phyloP scores from a whole-genome alignment of 2,113 vertebrate species.

The Mobula hypostoma region DNA sequence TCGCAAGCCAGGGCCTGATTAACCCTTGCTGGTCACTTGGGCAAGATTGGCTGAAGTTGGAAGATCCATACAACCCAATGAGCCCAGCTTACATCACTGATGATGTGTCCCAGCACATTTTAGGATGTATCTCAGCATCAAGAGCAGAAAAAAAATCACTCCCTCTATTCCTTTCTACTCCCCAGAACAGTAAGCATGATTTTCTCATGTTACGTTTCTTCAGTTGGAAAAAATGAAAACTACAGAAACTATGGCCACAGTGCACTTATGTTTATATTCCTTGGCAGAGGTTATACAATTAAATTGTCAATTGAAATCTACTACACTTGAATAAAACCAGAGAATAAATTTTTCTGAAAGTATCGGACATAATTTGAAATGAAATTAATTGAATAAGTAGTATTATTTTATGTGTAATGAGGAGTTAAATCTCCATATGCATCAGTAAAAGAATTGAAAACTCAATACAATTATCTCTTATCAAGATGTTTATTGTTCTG shows the following conservation, averaged over 20 bases:
- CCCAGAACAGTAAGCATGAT: not conserved
- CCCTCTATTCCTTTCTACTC: not conserved
- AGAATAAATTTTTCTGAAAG: not conserved
- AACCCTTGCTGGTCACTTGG: too few species aligned
- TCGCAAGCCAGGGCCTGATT: too few species aligned
- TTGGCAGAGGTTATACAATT: not conserved
- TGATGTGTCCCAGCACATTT: too few species aligned
- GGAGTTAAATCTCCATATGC: not conserved
- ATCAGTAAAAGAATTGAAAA: not conserved
- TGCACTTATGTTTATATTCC: not conserved
- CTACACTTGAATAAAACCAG: not conserved
- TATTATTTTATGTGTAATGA: not conserved
- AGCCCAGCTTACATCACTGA: too few species aligned
- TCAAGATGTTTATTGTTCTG: not conserved
- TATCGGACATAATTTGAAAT: not conserved
- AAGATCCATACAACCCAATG: too few species aligned
- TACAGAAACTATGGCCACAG: not conserved
- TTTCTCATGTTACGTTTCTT: not conserved
- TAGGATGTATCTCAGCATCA: too few species aligned
- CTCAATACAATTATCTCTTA: constrained; percentile 16
- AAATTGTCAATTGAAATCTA: not conserved
- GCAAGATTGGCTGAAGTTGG: too few species aligned
- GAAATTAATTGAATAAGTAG: not conserved
- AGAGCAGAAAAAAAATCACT: not conserved
- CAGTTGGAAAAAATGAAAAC: not conserved